Conservation (phyloP, 2,888 invertebrate genomes). For the Idaea biselata region DNA sequence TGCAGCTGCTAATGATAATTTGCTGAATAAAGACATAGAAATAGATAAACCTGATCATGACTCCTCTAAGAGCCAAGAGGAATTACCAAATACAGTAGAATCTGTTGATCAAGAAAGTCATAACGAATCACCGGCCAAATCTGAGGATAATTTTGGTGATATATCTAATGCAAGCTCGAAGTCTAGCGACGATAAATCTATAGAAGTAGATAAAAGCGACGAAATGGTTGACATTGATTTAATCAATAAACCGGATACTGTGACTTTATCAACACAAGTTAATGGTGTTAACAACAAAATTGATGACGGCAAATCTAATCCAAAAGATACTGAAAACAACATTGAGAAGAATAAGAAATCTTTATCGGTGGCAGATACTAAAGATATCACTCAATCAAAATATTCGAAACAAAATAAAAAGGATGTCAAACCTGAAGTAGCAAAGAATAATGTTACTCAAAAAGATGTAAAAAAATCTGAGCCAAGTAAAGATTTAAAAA, state of each 20-base stretch:
- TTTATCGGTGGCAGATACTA: background rate
- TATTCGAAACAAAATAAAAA: slow-evolving; percentile 12
- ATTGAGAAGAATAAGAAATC: background rate
- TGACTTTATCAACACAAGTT: background rate
- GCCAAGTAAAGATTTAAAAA: slow-evolving; percentile 27
- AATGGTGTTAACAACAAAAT: slow-evolving; percentile 6
- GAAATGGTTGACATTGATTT: slow-evolving; percentile 7
- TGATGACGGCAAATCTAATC: slow-evolving; percentile 2
- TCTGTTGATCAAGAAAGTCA: slow-evolving; percentile 37
- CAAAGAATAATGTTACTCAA: slow-evolving; percentile 6
- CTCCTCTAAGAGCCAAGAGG: background rate
- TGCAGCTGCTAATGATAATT: slow-evolving; percentile 59
- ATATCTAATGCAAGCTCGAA: slow-evolving; percentile 63
- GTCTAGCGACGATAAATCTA: slow-evolving; percentile 36
- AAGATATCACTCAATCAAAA: slow-evolving; percentile 3
- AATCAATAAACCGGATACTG: background rate
- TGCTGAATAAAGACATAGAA: slow-evolving; percentile 56
- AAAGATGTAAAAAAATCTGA: slow-evolving; percentile 7
- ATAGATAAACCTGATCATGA: slow-evolving; percentile 23
- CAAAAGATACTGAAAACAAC: background rate
- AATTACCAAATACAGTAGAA: slow-evolving; percentile 5
- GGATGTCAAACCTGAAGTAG: slow-evolving; percentile 9
- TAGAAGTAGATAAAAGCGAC: slow-evolving; percentile 13
- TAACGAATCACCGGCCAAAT: slow-evolving; percentile 54
- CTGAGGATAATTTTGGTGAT: slow-evolving; percentile 67